Conservation (phyloP, 1,140 invertebrate genomes). For the Apis cerana region DNA sequence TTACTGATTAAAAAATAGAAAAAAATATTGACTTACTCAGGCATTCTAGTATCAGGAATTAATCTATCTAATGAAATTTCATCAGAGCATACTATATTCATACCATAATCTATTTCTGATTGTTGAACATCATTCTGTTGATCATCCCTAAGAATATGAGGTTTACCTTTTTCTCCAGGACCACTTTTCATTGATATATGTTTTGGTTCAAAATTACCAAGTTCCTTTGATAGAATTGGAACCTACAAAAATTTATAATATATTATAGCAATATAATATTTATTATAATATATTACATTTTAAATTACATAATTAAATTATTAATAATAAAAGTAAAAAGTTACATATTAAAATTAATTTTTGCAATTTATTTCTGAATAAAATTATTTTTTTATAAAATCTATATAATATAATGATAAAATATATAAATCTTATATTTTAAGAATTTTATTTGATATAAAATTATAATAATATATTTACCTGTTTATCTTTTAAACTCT, state of each 20-base stretch:
- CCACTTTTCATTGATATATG: slow-evolving; percentile 84
- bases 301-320: no score
- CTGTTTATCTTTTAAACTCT: slow-evolving; percentile 65
- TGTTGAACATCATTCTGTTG: slow-evolving; percentile 89
- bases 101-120: slow-evolving; percentile 94
- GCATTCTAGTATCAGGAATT: slow-evolving; percentile 92
- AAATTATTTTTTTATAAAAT: not conserved
- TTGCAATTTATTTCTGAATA: not conserved
- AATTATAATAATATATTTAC: slow-evolving; percentile 48
- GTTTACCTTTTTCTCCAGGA: slow-evolving; percentile 92
- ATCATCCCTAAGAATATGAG: slow-evolving; percentile 87
- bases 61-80: slow-evolving; percentile 91
- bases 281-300: no score
- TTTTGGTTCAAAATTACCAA: slow-evolving; percentile 87
- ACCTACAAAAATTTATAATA: slow-evolving; percentile 52
- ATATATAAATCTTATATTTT: not conserved
- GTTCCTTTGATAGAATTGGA: slow-evolving; percentile 71
- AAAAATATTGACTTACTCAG: slow-evolving; percentile 84
- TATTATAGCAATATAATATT: no score
- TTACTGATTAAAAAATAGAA: not conserved
- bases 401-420: not conserved
- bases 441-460: slow-evolving; percentile 6
- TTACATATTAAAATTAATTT: not conserved
- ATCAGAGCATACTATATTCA: slow-evolving; percentile 98
- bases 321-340: no score